These are phyloP conservation scores for Hippopotamus amphibius DNA, from an alignment of 2,113 vertebrate species.

Conservation along the genomic window DNA sequence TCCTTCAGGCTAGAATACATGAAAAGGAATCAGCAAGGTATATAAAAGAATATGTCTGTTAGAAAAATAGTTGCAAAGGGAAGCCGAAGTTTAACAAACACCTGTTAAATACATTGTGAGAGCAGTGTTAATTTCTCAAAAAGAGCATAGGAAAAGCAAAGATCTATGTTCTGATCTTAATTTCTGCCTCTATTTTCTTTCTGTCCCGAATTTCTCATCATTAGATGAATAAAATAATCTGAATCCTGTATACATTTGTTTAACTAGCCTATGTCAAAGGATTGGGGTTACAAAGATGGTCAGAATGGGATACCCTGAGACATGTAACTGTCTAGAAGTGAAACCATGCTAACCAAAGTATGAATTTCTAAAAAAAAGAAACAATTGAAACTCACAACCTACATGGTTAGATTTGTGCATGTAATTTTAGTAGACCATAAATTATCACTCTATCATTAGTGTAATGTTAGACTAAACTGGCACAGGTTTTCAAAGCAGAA, in stretches of 20 bases:
- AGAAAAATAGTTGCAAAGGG: background rate
- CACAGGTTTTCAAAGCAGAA: constrained; percentile 33
- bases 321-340: constrained; percentile 9
- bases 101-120: background rate
- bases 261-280: background rate
- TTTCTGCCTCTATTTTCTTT: background rate
- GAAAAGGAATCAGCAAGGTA: constrained; percentile 8
- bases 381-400: constrained; percentile 1
- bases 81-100: background rate
- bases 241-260: background rate
- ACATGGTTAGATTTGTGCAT: background rate
- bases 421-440: background rate
- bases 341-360: constrained; percentile 39
- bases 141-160: background rate
- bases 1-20: constrained; percentile 26
- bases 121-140: background rate
- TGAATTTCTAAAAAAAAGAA: constrained; percentile 36
- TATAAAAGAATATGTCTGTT: background rate
- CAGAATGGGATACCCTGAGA: background rate
- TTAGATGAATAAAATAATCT: background rate
- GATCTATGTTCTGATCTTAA: background rate
- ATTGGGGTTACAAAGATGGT: background rate
- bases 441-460: background rate
- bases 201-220: background rate
- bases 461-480: background rate